A percentile compares a stretch with the other conserved stretches of the same genome.
Conservation (phyloP, 2,113 vertebrate genomes). For the Lasiurus cinereus region DNA sequence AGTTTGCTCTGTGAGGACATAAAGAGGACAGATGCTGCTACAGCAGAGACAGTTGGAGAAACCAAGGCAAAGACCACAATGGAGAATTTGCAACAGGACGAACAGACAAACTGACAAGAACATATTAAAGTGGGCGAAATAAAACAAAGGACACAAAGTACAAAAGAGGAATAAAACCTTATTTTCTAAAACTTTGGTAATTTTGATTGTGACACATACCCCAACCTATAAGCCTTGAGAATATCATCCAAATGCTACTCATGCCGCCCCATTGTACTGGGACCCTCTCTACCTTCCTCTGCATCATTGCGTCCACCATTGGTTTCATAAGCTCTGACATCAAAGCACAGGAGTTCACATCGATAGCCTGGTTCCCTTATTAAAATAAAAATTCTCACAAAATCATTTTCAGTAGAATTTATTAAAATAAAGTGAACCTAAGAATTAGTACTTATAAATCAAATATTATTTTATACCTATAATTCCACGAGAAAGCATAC, state of each 20-base stretch:
- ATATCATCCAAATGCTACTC: slow-evolving; percentile 75
- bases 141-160: slow-evolving; percentile 21
- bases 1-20: background rate
- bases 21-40: background rate
- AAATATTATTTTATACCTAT: background rate
- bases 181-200: slow-evolving; percentile 72
- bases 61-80: background rate
- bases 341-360: slow-evolving; percentile 83
- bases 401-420: slow-evolving; percentile 71
- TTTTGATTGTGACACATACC: slow-evolving; percentile 57
- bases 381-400: slow-evolving; percentile 76
- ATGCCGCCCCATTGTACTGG: slow-evolving; percentile 67
- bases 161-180: slow-evolving; percentile 23
- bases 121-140: slow-evolving; percentile 34
- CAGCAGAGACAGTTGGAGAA: background rate
- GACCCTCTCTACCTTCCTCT: slow-evolving; percentile 82
- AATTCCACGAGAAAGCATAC: background rate
- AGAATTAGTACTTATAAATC: slow-evolving; percentile 34
- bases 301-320: slow-evolving; percentile 71
- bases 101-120: background rate
- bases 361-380: slow-evolving; percentile 81
- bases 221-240: slow-evolving; percentile 69
- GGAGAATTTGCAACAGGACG: background rate
- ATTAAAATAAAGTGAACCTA: slow-evolving; percentile 55
- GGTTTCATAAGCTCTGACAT: slow-evolving; percentile 83